These are phyloP conservation scores for Meganola albula DNA, from an alignment of 2,888 invertebrate genomes.

Conservation along the genomic window DNA sequence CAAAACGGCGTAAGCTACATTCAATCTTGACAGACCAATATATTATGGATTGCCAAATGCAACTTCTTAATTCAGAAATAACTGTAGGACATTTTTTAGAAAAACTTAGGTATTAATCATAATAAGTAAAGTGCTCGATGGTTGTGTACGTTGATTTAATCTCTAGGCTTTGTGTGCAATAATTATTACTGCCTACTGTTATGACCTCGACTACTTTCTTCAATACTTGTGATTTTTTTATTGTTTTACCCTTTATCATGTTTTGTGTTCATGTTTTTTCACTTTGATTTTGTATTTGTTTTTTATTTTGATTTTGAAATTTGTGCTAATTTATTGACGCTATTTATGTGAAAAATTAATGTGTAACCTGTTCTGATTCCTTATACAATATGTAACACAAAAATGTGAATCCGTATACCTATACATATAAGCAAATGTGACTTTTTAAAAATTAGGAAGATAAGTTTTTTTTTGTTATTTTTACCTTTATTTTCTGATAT, in stretches of 20 bases:
- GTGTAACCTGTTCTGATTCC: background rate
- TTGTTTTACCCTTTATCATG: conserved; percentile 1
- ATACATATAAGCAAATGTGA: conserved; percentile 1
- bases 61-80: conserved; percentile 6
- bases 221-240: background rate
- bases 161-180: conserved; percentile 5
- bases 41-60: conserved; percentile 5
- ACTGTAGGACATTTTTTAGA: conserved; percentile 5
- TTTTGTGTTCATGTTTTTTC: background rate
- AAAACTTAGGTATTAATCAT: conserved; percentile 5
- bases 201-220: conserved; percentile 2
- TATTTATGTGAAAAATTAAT: background rate
- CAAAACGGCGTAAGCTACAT: conserved; percentile 8
- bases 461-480: conserved; percentile 1
- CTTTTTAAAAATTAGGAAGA: conserved; percentile 2
- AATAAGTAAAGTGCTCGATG: conserved; percentile 6
- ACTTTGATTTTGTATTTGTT: background rate
- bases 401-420: background rate
- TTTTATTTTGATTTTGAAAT: conserved; percentile 1
- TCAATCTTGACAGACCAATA: conserved; percentile 5
- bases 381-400: background rate
- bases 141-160: conserved; percentile 4
- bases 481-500: too few species aligned
- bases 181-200: conserved; percentile 4
- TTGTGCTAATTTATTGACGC: background rate